Percentiles rank a stretch among this genome's conserved stretches.
phyloP scores from a whole-genome alignment of 2,888 invertebrate genomes.

The Petrolisthes manimaculis region DNA sequence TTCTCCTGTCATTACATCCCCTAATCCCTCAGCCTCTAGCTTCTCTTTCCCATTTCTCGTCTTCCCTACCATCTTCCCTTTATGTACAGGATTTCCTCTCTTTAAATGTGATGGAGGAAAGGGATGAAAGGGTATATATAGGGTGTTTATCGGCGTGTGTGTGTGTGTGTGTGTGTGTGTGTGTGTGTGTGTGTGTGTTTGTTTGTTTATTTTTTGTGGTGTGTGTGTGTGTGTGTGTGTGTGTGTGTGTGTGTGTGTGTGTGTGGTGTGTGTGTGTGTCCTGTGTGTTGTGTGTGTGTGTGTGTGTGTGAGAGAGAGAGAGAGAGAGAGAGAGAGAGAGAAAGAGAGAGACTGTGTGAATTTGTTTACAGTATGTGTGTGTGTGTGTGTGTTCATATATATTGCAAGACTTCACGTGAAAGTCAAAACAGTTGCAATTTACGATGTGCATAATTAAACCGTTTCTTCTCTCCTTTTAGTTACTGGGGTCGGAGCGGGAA shows the following conservation, averaged over 20 bases:
- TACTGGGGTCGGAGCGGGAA: too few relatives aligned
- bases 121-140: neutral
- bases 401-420: too few relatives aligned
- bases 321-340: neutral
- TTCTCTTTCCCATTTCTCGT: too few relatives aligned
- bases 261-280: neutral
- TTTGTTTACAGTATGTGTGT: too few relatives aligned
- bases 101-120: neutral
- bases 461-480: too few relatives aligned
- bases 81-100: too few relatives aligned
- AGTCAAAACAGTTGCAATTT: too few relatives aligned
- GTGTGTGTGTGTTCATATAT: too few relatives aligned
- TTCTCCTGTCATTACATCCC: neutral
- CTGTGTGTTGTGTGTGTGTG: neutral
- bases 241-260: slow-evolving; percentile 4
- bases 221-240: slow-evolving; percentile 18
- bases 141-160: neutral
- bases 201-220: neutral
- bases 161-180: slow-evolving; percentile 19
- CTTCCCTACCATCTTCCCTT: too few relatives aligned
- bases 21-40: too few relatives aligned
- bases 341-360: neutral
- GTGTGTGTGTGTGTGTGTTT: slow-evolving; percentile 20
- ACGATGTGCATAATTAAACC: too few relatives aligned
- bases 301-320: neutral